Conservation (phyloP, 2,888 invertebrate species). For the Eupithecia abbreviata region DNA sequence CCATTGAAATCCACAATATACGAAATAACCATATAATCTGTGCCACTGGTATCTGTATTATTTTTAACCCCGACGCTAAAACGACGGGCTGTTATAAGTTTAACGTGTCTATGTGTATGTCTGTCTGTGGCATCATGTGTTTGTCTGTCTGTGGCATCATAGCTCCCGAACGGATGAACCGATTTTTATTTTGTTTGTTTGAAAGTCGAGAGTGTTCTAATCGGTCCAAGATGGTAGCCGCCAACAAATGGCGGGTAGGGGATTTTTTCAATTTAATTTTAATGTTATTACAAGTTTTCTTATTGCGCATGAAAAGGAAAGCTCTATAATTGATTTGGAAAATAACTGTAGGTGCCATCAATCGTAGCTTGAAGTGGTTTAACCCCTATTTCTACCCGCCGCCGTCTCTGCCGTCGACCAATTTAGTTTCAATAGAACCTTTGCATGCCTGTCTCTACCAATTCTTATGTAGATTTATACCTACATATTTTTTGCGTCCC, state of each 20-base stretch:
- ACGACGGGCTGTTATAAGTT: no score
- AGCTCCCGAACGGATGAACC: no score
- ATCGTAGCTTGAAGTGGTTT: neutral
- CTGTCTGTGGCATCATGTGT: no score
- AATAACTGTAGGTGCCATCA: neutral
- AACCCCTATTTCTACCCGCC: constrained; percentile 26
- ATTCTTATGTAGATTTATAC: constrained; percentile 56
- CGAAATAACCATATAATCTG: neutral
- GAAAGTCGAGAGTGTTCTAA: no score
- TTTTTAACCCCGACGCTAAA: no score
- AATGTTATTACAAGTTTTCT: neutral
- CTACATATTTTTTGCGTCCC: constrained; percentile 45
- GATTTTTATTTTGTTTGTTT: no score
- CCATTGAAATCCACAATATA: neutral
- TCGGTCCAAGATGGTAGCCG: no score
- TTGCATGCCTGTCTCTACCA: constrained; percentile 44
- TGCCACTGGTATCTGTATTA: neutral
- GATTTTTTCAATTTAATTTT: no score
- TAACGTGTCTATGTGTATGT: no score
- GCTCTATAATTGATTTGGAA: neutral
- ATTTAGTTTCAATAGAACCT: constrained; percentile 57
- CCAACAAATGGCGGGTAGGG: no score
- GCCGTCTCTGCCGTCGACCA: constrained; percentile 44
- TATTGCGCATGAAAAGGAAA: neutral
- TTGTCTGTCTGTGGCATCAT: no score